These are phyloP conservation scores for Yoshiicerus persimilis DNA, from an alignment of 1,140 invertebrate genomes.

Conservation along the genomic window DNA sequence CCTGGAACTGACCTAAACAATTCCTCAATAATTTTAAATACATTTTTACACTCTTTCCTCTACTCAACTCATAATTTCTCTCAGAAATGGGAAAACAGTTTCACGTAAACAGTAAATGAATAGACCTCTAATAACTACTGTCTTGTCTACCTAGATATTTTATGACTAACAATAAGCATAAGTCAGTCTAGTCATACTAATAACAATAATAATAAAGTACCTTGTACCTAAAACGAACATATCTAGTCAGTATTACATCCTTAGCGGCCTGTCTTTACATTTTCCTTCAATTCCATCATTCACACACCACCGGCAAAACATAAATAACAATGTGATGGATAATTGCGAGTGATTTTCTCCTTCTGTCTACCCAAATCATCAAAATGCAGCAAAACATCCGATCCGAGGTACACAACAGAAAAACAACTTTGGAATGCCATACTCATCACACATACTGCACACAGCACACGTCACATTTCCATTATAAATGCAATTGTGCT, in stretches of 20 bases:
- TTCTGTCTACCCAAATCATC: not conserved
- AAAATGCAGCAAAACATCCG: not conserved
- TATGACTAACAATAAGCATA: not conserved
- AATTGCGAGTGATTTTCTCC: not conserved
- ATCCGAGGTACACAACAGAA: not conserved
- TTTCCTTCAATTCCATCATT: not conserved
- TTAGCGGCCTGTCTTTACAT: not conserved
- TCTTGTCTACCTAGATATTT: not conserved
- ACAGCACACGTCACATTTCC: not conserved
- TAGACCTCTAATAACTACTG: not conserved
- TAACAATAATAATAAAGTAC: not conserved
- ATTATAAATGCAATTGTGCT: not conserved
- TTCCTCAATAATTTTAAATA: not conserved
- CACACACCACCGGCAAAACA: not conserved
- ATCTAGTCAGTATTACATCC: not conserved
- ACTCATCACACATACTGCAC: not conserved
- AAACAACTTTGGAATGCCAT: not conserved
- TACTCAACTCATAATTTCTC: not conserved
- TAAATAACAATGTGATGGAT: not conserved
- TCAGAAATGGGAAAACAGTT: not conserved
- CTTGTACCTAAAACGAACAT: not conserved
- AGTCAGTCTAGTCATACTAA: not conserved
- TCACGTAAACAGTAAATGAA: not conserved
- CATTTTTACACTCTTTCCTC: not conserved
- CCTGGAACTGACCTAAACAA: conserved; percentile 7